Conservation (phyloP, 2,888 invertebrate species). For the Seira musarum region DNA sequence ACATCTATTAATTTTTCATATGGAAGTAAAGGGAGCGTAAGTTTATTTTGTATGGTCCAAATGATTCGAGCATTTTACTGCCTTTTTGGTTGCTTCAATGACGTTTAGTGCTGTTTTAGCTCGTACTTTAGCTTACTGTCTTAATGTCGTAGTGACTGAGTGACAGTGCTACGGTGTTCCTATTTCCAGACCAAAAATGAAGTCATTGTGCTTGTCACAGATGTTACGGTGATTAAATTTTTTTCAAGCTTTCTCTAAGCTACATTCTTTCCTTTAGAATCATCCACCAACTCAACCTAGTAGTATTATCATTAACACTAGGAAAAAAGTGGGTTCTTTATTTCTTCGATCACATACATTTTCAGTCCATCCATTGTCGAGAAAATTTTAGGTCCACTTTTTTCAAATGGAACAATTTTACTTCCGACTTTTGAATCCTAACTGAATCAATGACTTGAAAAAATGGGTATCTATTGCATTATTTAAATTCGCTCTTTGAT, state of each 20-base stretch:
- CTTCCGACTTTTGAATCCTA: too few relatives aligned
- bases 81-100: constrained; percentile 23
- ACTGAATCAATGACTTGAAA: too few relatives aligned
- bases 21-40: neutral
- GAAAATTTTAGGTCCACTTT: too few relatives aligned
- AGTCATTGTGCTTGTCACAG: constrained; percentile 54
- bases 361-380: too few relatives aligned
- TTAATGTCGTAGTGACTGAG: constrained; percentile 35
- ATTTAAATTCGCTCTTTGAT: too few relatives aligned
- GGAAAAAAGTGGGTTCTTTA: too few relatives aligned
- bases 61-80: constrained; percentile 42
- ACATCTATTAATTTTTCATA: neutral
- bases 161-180: constrained; percentile 49
- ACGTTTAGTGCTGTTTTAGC: constrained; percentile 17
- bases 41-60: neutral
- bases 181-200: constrained; percentile 49
- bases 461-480: too few relatives aligned
- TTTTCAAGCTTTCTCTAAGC: constrained; percentile 47
- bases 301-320: too few relatives aligned
- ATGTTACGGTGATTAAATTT: constrained; percentile 50
- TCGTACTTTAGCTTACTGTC: constrained; percentile 15
- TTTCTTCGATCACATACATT: too few relatives aligned
- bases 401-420: too few relatives aligned
- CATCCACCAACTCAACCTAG: neutral
- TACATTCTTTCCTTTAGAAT: constrained; percentile 1